Base-by-base conservation (phyloP, 2,888 invertebrate species). In the Disparrhopalites patrizii region DNA sequence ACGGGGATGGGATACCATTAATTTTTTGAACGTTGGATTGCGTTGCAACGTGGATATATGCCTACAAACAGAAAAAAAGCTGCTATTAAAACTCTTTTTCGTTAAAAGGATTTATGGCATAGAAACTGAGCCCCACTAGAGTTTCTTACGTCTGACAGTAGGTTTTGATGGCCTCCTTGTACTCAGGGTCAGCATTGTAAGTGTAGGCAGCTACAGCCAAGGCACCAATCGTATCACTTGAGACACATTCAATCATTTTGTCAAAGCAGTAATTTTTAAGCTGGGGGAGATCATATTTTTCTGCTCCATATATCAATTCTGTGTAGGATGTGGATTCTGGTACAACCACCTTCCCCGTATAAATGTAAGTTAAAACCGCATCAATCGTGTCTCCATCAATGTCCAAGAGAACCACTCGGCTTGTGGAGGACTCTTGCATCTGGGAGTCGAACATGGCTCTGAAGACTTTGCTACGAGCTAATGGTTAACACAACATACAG, bases 381-480 rank as follows among this genome's bases (percentile, higher is more conserved):
- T n/a, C 10, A 7, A 60, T 8, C 8, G 23, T 31, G 1, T 60
- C 60, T 2, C 47, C 40, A 8, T 43, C 47, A 0, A 60, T 60
- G 20, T 60, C 60, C 25, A 25, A 2, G 2, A 60, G 40, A 10
- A 30, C 1, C 1, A 60, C 40, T 27, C 31, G 40, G 10, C 28
- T 43, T 13, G n/a, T 27, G 8, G 10, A 7, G 5, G 47, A 23
- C 20, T 60, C 60, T 15, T 30, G 30, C 60, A 60, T 60, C 2
- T 60, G 47, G n/a, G 27, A 8, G 7, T 47, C 40, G 23, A 60
- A 28, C 60, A 60, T 60, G n/a, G 47, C 60, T 13, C 5, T 2
- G 27, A 60, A 60, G n/a, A 60, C 60, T 28, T n/a, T 60, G 28
- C 60, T 60, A 7, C 60, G 43, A 30, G 60, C 60, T 40, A 13